Conservation (phyloP, 2,797 vertebrate species). For the Paguma larvata region DNA sequence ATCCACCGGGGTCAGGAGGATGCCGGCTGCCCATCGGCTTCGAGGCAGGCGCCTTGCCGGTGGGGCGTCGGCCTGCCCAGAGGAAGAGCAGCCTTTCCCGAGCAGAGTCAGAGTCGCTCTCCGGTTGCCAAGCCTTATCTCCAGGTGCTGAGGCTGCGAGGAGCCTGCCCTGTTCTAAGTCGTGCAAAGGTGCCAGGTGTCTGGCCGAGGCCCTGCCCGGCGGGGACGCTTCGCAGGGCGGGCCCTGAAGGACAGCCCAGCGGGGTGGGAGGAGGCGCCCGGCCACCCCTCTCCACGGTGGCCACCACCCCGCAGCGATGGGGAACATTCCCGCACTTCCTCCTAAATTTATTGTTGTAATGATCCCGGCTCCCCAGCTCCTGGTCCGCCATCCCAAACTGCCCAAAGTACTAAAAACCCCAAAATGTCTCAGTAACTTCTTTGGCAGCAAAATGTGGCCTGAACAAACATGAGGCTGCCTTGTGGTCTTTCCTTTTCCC, state of each 20-base stretch:
- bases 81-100: not conserved
- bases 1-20: accelerated
- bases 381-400: not conserved
- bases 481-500: not conserved
- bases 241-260: not conserved
- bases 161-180: not conserved
- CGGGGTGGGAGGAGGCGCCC: not conserved
- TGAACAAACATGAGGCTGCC: not conserved
- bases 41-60: not conserved
- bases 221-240: not conserved
- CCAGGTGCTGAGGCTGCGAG: not conserved
- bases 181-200: too few relatives aligned
- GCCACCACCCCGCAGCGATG: not conserved
- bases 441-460: not conserved
- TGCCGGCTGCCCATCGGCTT: not conserved
- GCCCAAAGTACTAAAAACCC: not conserved
- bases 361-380: not conserved
- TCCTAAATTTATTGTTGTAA: not conserved
- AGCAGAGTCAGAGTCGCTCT: not conserved
- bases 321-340: not conserved
- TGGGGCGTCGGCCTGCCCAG: not conserved
- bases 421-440: not conserved
- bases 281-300: too few relatives aligned
- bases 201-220: not conserved
- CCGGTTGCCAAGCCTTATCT: not conserved